Evolutionary conservation across 30 jellyfish, hydroid and myxozoan genomes (phyloP).

Genomic region (Mastigias papua): DNA sequence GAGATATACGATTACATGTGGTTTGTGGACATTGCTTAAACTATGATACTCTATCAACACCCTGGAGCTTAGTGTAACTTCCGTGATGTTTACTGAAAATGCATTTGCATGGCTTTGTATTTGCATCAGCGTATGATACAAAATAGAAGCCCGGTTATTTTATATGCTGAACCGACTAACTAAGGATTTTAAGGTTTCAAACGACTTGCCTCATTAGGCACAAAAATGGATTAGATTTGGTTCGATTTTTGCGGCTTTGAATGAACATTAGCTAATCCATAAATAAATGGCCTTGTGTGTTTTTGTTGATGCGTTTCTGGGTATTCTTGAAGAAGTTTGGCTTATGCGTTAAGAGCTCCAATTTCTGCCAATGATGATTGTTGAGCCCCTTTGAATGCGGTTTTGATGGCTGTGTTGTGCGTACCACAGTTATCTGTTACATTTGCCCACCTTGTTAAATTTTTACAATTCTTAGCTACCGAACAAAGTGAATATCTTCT

Average conservation of each 20-base stretch:
- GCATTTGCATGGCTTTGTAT: background rate
- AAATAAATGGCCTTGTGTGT: conserved; percentile 22
- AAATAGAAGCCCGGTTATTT: background rate
- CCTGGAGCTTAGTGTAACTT: too few species aligned
- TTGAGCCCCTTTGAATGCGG: background rate
- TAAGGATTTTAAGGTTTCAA: background rate
- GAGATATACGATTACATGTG: too few species aligned
- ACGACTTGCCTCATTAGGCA: conserved; percentile 12
- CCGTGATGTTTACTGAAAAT: too few species aligned
- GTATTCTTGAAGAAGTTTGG: conserved; percentile 3
- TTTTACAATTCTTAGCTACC: background rate
- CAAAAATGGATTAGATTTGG: background rate
- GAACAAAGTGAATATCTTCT: background rate
- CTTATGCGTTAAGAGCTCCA: background rate
- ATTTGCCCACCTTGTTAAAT: background rate
- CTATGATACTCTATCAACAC: too few species aligned
- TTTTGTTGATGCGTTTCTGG: conserved; percentile 2
- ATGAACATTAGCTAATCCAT: conserved; percentile 21
- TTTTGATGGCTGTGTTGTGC: background rate
- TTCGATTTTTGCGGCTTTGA: background rate
- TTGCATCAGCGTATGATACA: background rate
- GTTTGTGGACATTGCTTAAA: too few species aligned
- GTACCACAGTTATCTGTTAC: conserved; percentile 5
- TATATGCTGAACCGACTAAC: background rate
- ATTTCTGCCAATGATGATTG: background rate